Evolutionary conservation across 2,113 vertebrate genomes (phyloP).

Genomic region (Lycaon pictus): DNA sequence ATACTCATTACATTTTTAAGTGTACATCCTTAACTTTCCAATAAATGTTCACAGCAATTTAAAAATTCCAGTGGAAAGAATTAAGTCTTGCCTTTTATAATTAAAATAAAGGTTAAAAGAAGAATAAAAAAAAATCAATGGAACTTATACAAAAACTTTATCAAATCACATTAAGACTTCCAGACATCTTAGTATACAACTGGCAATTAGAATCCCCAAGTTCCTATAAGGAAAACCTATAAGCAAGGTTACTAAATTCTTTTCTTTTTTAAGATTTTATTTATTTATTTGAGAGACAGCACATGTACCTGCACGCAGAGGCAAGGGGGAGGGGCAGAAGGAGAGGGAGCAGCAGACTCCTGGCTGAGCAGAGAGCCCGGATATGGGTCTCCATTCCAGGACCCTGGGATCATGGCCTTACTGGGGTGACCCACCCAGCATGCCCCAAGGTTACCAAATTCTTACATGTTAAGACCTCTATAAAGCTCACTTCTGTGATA

Average conservation of each 20-base stretch:
- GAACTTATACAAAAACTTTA: background rate
- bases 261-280: too few species aligned
- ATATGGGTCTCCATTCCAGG: too few species aligned
- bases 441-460: background rate
- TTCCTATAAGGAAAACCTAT: background rate
- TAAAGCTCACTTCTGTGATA: conserved; percentile 35
- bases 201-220: background rate
- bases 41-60: conserved; percentile 42
- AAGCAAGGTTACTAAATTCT: background rate
- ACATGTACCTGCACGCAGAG: too few species aligned
- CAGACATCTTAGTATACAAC: background rate
- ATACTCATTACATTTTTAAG: background rate
- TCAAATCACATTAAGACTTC: background rate
- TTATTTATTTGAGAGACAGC: too few species aligned
- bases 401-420: too few species aligned
- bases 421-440: too few species aligned
- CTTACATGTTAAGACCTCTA: conserved; percentile 18
- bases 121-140: conserved; percentile 27
- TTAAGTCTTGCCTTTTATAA: conserved; percentile 48
- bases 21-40: conserved; percentile 32
- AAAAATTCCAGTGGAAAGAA: conserved; percentile 42
- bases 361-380: too few species aligned
- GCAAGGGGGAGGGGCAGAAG: too few species aligned
- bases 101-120: conserved; percentile 61
- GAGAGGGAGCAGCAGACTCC: too few species aligned